Conservation (phyloP, 1,140 invertebrate genomes). For the Ganaspis sp. region DNA sequence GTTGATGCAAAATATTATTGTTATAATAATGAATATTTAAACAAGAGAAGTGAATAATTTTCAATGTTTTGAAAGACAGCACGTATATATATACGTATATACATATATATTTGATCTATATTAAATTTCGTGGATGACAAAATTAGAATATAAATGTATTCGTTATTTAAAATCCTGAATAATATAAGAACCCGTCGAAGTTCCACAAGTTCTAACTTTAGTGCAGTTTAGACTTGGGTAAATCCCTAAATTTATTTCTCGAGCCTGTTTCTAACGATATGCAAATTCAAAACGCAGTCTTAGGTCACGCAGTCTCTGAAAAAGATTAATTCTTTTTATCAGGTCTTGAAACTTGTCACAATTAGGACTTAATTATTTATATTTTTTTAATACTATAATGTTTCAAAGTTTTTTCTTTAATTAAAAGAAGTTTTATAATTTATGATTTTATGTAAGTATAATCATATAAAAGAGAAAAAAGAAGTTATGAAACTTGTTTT, state of each 20-base stretch:
- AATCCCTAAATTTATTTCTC: conserved; percentile 11
- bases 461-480: too few relatives aligned
- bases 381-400: too few relatives aligned
- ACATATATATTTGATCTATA: too few relatives aligned
- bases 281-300: background rate
- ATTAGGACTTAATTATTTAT: background rate
- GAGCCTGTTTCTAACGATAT: background rate
- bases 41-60: background rate
- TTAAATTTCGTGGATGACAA: background rate
- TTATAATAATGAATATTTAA: background rate
- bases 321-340: conserved; percentile 1
- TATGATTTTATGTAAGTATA: too few relatives aligned
- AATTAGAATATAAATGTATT: conserved; percentile 8
- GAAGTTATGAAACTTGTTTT: too few relatives aligned
- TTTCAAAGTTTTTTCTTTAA: too few relatives aligned
- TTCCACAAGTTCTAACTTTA: conserved; percentile 5
- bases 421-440: too few relatives aligned
- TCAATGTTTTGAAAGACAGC: background rate
- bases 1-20: background rate
- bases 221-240: conserved; percentile 11
- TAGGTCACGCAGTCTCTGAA: background rate
- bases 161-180: conserved; percentile 14
- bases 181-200: conserved; percentile 3
- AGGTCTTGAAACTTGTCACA: background rate
- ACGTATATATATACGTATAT: too few relatives aligned